Conservation (phyloP, 2,797 vertebrate species). For the Pangasius sanitwongsei region DNA sequence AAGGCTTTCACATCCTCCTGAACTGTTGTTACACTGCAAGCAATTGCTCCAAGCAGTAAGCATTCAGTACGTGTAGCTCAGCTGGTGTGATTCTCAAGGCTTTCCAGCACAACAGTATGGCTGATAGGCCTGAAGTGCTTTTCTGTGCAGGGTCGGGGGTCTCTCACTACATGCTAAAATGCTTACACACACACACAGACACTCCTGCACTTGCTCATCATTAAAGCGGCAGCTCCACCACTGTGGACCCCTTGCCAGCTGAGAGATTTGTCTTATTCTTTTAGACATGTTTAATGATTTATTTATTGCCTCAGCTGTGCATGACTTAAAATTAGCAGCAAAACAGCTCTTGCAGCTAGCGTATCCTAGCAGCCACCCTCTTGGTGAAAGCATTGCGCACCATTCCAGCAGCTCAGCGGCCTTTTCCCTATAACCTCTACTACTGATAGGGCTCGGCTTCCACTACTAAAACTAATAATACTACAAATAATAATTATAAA, state of each 20-base stretch:
- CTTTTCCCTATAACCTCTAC: background rate
- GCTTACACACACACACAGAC: background rate
- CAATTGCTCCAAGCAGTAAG: constrained; percentile 36
- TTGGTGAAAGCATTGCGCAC: constrained; percentile 29
- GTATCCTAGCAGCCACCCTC: constrained; percentile 41
- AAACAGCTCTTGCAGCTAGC: constrained; percentile 51
- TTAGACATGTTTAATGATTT: constrained; percentile 66
- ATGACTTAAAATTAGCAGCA: constrained; percentile 59
- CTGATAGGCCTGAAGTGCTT: constrained; percentile 39
- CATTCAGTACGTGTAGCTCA: constrained; percentile 43
- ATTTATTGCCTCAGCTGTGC: constrained; percentile 63
- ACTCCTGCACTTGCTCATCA: constrained; percentile 38
- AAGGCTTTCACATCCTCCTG: constrained; percentile 20
- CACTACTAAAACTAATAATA: background rate
- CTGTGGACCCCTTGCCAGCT: constrained; percentile 53
- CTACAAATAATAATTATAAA: background rate
- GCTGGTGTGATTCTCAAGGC: constrained; percentile 34
- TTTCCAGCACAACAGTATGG: constrained; percentile 32
- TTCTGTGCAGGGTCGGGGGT: constrained; percentile 45
- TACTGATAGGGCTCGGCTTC: background rate
- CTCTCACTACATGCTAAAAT: constrained; percentile 16
- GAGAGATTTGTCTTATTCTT: constrained; percentile 62
- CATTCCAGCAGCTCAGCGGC: background rate
- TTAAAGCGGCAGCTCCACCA: constrained; percentile 45
- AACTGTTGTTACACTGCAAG: constrained; percentile 24